Conservation (phyloP, 2,113 vertebrate genomes). For the Sterna hirundo region DNA sequence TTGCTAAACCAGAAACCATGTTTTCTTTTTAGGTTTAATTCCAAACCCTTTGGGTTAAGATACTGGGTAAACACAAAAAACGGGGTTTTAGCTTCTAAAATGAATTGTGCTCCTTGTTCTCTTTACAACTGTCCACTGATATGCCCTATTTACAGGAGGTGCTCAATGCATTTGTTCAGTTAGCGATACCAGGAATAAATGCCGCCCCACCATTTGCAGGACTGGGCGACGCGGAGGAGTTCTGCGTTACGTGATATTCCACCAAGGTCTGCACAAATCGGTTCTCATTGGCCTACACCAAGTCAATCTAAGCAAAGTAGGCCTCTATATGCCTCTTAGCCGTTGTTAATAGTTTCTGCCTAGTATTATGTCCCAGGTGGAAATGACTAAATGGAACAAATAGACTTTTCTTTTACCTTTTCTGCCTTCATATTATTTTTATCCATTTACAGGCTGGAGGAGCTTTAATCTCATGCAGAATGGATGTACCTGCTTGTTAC, state of each 20-base stretch:
- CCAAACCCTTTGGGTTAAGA: neutral
- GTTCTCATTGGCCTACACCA: neutral
- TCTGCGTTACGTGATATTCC: neutral
- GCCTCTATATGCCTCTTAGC: neutral
- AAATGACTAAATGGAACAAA: neutral
- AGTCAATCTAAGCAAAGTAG: neutral
- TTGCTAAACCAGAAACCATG: neutral
- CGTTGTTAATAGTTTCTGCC: neutral
- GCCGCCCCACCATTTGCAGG: neutral
- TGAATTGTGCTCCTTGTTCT: neutral
- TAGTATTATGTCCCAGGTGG: neutral
- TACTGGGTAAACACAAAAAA: neutral
- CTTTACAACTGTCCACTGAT: neutral
- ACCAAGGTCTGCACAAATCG: neutral
- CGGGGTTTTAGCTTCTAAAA: neutral
- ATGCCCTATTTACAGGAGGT: neutral
- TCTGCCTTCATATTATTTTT: neutral
- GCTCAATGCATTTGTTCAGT: neutral
- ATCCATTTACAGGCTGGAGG: neutral
- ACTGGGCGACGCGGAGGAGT: rapidly evolving
- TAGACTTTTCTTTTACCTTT: neutral
- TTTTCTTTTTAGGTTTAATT: neutral
- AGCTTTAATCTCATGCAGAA: neutral
- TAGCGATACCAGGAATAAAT: neutral
- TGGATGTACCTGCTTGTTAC: neutral